Percentiles rank a stretch among this genome's conserved stretches.
phyloP scores from a whole-genome alignment of 2,888 invertebrate species.

The Serripes groenlandicus region DNA sequence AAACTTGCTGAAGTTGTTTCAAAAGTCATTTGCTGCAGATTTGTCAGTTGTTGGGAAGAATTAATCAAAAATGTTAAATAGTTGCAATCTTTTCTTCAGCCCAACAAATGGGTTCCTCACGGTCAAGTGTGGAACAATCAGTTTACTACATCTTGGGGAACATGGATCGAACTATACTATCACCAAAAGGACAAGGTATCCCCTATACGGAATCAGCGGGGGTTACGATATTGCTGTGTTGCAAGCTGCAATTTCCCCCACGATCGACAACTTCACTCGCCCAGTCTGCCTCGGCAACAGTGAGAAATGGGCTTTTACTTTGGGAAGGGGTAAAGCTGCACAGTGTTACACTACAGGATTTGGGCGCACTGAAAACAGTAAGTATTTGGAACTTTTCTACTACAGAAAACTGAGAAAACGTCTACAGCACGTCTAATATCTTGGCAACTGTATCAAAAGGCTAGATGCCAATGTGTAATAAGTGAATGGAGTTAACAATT shows the following conservation, averaged over 20 bases:
- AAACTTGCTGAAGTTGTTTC: too few species aligned
- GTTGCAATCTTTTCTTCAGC: too few species aligned
- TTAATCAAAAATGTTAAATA: too few species aligned
- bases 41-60: too few species aligned
- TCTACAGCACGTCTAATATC: too few species aligned
- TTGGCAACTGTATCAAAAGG: too few species aligned
- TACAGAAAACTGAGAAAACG: too few species aligned
- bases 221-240: conserved; percentile 35
- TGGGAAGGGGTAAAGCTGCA: conserved; percentile 13
- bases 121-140: not conserved
- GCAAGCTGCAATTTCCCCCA: conserved; percentile 7
- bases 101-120: too few species aligned
- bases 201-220: not conserved
- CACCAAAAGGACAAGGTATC: not conserved
- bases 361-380: not conserved
- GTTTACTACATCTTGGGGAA: not conserved
- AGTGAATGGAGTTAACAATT: too few species aligned
- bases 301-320: conserved; percentile 1
- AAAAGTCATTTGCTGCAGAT: too few species aligned
- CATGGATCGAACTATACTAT: not conserved
- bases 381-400: too few species aligned
- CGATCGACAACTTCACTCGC: conserved; percentile 31
- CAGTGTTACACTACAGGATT: conserved; percentile 18
- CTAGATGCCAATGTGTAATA: too few species aligned
- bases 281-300: conserved; percentile 32